Conservation (phyloP, 2,888 invertebrate species). For the Cataglyphis cursor region DNA sequence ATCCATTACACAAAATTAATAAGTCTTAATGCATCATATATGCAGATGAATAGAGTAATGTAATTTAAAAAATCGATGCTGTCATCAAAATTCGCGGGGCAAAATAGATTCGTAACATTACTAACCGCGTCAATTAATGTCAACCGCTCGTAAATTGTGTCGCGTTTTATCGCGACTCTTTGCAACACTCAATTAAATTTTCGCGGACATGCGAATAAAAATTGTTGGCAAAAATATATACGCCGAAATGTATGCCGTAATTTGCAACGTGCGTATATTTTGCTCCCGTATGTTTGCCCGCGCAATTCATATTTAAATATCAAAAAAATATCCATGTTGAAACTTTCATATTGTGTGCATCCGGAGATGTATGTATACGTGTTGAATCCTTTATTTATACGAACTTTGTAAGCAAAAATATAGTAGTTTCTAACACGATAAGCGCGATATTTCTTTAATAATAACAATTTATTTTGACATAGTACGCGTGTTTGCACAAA, state of each 20-base stretch:
- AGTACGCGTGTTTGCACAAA: slow-evolving; percentile 17
- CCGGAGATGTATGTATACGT: neutral
- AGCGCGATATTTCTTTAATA: slow-evolving; percentile 51
- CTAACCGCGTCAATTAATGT: slow-evolving; percentile 46
- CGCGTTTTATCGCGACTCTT: slow-evolving; percentile 28
- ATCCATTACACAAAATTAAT: slow-evolving; percentile 40
- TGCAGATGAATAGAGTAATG: slow-evolving; percentile 19
- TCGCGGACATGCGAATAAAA: slow-evolving; percentile 25
- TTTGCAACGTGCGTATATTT: slow-evolving; percentile 19
- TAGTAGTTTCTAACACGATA: neutral
- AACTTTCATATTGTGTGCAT: slow-evolving; percentile 2
- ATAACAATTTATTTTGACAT: slow-evolving; percentile 43
- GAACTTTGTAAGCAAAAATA: slow-evolving; percentile 1
- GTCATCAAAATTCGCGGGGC: slow-evolving; percentile 34
- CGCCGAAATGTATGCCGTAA: slow-evolving; percentile 11
- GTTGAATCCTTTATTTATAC: slow-evolving; percentile 21
- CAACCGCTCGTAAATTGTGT: slow-evolving; percentile 41
- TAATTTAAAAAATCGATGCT: slow-evolving; percentile 50
- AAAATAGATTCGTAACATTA: slow-evolving; percentile 51
- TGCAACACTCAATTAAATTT: slow-evolving; percentile 47
- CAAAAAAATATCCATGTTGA: slow-evolving; percentile 23
- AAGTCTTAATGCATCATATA: slow-evolving; percentile 12
- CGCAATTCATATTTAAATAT: slow-evolving; percentile 40
- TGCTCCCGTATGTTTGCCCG: neutral
- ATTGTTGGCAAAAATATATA: slow-evolving; percentile 44